Base-by-base conservation (phyloP, 2,888 invertebrate species). In the Drepanosiphum platanoidis region DNA sequence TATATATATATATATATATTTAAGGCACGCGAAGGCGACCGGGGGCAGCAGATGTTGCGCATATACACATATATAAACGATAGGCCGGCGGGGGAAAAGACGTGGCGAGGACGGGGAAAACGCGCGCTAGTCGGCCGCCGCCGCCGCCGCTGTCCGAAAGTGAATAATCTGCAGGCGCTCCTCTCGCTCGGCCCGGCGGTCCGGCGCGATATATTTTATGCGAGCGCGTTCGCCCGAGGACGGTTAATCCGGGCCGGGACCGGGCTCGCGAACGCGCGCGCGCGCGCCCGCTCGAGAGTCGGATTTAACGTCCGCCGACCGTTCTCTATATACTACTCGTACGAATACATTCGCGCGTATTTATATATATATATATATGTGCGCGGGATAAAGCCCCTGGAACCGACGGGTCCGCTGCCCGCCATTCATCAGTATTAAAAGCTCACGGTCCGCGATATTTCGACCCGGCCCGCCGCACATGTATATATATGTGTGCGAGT, bases 391-490 rank as follows among this genome's bases (percentile, higher is more conserved):
- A 82, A 82, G 82, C 82, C 82, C 72, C 77, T 84, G n/a, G 75
- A 84, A 84, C 84, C 36, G 78, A 39, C 34, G 27, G 27, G 8
- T n/a, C 74, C 66, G 46, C 80, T 82, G 68, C 68, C n/a, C 84
- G 77, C 84, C 84, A 77, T 84, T 75, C 84, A 77, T 84, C 84
- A 77, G 84, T 77, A 84, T 84, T 84, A 84, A 84, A 84, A 77
- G 84, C 84, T 84, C 84, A 84, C 75, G 36, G 72, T n/a, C 18
- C 70, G 61, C 27, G 74, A 83, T 61, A 71, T 71, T 61, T 58
- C 71, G 71, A 72, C 74, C 46, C 72, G 27, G 32, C 52, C 3
- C 27, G 27, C 36, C 52, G 5, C 32, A 3, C 15, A 52, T 27
- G 30, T 36, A 39, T 22, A n/a, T n/a, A n/a, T n/a, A n/a, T n/a